phyloP scores from a whole-genome alignment of 2,113 vertebrate species.

The Mirounga angustirostris region DNA sequence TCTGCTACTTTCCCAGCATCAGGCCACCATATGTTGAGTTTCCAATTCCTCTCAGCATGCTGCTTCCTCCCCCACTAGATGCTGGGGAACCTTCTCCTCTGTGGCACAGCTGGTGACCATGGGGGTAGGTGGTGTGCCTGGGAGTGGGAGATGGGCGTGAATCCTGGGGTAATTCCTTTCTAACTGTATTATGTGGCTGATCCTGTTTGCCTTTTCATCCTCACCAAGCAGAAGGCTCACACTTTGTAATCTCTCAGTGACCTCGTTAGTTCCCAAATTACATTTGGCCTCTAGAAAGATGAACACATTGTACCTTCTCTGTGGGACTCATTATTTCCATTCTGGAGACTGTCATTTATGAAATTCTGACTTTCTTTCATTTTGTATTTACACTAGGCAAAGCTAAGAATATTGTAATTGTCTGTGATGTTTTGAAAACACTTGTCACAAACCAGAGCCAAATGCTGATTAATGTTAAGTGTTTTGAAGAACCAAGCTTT shows the following conservation, averaged over 20 bases:
- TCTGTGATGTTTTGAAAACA: conserved; percentile 79
- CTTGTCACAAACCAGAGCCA: conserved; percentile 73
- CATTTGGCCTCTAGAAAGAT: conserved; percentile 19
- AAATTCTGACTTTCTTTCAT: conserved; percentile 68
- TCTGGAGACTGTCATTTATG: conserved; percentile 75
- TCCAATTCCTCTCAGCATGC: neutral
- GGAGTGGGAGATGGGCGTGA: fast-evolving
- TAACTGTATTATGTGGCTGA: neutral
- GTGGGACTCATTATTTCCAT: conserved; percentile 75
- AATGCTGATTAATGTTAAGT: conserved; percentile 74
- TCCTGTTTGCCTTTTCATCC: neutral
- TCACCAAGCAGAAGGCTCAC: conserved; percentile 12
- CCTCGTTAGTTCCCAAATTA: conserved; percentile 54
- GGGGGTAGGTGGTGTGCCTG: too few relatives aligned
- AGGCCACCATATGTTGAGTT: neutral
- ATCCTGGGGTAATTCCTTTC: neutral
- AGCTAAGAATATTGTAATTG: conserved; percentile 76
- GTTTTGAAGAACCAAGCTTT: conserved; percentile 72
- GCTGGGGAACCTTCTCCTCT: neutral
- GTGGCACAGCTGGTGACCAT: neutral
- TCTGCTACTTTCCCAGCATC: neutral
- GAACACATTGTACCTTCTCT: conserved; percentile 64
- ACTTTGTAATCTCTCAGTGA: conserved; percentile 60
- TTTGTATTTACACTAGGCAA: conserved; percentile 57
- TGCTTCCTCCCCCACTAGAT: neutral